Conservation (phyloP, 1,140 invertebrate species). For the Brachionus paranguensis region DNA sequence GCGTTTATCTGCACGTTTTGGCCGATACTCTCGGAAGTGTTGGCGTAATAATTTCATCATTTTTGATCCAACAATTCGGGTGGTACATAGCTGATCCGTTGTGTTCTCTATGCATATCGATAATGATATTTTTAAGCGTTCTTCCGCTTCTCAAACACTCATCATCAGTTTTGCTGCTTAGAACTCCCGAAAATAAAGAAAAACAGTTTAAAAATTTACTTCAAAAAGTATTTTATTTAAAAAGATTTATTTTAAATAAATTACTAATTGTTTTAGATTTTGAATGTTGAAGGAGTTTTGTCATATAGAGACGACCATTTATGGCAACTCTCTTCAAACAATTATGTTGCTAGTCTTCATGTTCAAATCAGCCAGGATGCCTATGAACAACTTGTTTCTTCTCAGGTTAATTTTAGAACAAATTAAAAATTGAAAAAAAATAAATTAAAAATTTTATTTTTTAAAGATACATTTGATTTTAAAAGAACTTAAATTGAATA, state of each 20-base stretch:
- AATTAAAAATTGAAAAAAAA: not conserved
- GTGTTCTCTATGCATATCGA: slow-evolving; percentile 63
- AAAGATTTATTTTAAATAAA: slow-evolving; percentile 20
- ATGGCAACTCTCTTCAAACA: slow-evolving; percentile 55
- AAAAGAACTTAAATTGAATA: slow-evolving; percentile 50
- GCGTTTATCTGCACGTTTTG: slow-evolving; percentile 63
- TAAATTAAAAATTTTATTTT: not conserved
- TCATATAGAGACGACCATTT: slow-evolving; percentile 56
- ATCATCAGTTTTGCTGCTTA: not conserved
- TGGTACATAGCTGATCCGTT: slow-evolving; percentile 63
- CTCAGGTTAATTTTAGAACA: slow-evolving; percentile 43
- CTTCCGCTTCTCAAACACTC: slow-evolving; percentile 35
- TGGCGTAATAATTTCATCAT: slow-evolving; percentile 62
- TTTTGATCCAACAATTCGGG: slow-evolving; percentile 62
- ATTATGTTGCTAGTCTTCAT: slow-evolving; percentile 54
- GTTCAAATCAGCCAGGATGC: slow-evolving; percentile 53
- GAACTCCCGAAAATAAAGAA: slow-evolving; percentile 4
- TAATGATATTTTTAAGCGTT: slow-evolving; percentile 37
- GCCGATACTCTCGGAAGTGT: slow-evolving; percentile 63
- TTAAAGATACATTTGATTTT: slow-evolving; percentile 47
- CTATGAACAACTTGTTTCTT: slow-evolving; percentile 54
- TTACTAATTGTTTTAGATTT: slow-evolving; percentile 47
- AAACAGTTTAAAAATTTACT: slow-evolving; percentile 2
- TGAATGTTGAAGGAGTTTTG: slow-evolving; percentile 54
- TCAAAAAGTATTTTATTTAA: slow-evolving; percentile 14